Percentiles rank a stretch among this genome's conserved stretches.
Evolutionary conservation across 2,888 invertebrate species (phyloP).

Genomic region (Aethes cnicana): DNA sequence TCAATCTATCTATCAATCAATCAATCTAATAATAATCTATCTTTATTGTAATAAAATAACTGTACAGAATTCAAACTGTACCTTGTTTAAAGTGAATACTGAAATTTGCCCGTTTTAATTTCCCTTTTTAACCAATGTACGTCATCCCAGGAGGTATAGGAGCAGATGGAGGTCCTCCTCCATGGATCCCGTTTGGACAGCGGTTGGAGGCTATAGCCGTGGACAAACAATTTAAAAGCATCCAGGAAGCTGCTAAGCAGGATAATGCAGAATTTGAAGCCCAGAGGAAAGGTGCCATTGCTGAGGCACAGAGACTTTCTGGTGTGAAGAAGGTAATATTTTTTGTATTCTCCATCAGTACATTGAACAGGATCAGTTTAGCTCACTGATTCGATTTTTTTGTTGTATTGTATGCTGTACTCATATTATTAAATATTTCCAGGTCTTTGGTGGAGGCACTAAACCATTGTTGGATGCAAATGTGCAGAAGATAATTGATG

Average conservation of each 20-base stretch:
- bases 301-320: conserved; percentile 88
- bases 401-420: neutral
- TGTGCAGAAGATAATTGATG: conserved; percentile 90
- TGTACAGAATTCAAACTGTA: no score
- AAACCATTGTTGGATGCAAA: conserved; percentile 88
- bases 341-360: neutral
- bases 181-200: conserved; percentile 96
- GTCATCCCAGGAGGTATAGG: conserved; percentile 82
- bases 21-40: no score
- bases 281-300: conserved; percentile 94
- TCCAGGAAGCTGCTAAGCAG: conserved; percentile 83
- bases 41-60: no score
- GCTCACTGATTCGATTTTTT: no score
- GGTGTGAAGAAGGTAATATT: conserved; percentile 79
- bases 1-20: no score
- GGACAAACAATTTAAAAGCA: conserved; percentile 87
- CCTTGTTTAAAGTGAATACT: no score
- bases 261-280: conserved; percentile 93
- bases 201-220: conserved; percentile 84
- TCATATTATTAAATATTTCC: conserved; percentile 33
- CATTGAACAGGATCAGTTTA: no score
- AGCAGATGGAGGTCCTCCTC: conserved; percentile 91
- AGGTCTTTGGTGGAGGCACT: conserved; percentile 85
- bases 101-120: no score
- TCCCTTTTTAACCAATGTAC: no score